Conservation (phyloP, 2,888 invertebrate species). For the Aleiodes testaceus region DNA sequence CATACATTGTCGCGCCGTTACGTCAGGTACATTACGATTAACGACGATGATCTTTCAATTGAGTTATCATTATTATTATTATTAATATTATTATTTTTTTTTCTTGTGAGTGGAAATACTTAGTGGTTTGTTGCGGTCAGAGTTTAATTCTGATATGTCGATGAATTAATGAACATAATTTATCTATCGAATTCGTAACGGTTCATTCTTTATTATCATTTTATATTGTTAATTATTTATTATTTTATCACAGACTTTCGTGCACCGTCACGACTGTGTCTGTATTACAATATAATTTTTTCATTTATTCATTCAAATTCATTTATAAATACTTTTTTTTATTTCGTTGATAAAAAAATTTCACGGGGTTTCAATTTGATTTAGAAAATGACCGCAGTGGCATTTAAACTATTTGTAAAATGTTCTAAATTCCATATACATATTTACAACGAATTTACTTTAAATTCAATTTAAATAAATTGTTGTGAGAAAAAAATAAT, state of each 20-base stretch:
- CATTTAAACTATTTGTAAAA: constrained; percentile 42
- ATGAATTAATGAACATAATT: neutral
- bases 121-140: constrained; percentile 13
- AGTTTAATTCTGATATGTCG: constrained; percentile 34
- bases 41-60: constrained; percentile 1
- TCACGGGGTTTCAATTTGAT: neutral
- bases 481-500: constrained; percentile 8
- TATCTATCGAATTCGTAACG: constrained; percentile 2
- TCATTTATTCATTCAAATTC: neutral
- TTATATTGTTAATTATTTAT: neutral
- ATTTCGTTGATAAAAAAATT: neutral
- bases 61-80: neutral
- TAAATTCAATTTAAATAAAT: constrained; percentile 15
- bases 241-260: constrained; percentile 39
- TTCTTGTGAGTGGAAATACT: constrained; percentile 7
- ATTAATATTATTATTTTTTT: neutral
- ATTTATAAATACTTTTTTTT: neutral
- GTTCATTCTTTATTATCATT: neutral
- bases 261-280: constrained; percentile 21
- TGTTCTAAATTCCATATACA: constrained; percentile 39
- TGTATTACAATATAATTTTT: constrained; percentile 13
- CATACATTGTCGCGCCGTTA: constrained; percentile 26
- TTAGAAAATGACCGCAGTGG: constrained; percentile 13
- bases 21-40: constrained; percentile 25
- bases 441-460: constrained; percentile 37